Percentiles rank a stretch among this genome's conserved stretches.
These are phyloP conservation scores for Lepus oiostolus DNA, from an alignment of 2,797 vertebrate genomes.

Conservation along the genomic window DNA sequence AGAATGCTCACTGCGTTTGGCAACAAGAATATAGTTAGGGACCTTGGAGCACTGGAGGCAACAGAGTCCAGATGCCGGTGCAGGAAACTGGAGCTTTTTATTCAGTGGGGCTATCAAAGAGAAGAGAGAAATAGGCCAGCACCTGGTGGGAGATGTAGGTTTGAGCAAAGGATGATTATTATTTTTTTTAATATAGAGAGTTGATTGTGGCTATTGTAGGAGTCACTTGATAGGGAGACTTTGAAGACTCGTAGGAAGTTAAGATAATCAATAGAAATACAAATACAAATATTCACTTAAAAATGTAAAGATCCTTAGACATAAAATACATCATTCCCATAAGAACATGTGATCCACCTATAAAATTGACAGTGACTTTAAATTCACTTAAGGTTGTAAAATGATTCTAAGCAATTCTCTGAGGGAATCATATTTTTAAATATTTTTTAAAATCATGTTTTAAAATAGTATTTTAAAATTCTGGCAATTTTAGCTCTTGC, in stretches of 20 bases:
- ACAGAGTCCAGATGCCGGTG: not conserved
- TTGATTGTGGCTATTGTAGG: not conserved
- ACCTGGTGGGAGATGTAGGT: not conserved
- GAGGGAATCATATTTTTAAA: conserved; percentile 57
- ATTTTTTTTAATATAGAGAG: conserved; percentile 13
- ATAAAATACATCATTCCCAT: conserved; percentile 42
- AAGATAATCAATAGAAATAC: conserved; percentile 41
- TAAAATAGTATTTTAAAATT: conserved; percentile 60
- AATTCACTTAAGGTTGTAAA: conserved; percentile 55
- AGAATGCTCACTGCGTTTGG: not conserved
- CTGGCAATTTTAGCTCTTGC: conserved; percentile 83
- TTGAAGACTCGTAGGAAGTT: conserved; percentile 38
- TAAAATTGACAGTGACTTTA: conserved; percentile 57
- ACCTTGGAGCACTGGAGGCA: not conserved
- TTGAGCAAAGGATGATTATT: conserved; percentile 7
- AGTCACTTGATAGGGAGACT: conserved; percentile 36
- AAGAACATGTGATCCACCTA: conserved; percentile 23
- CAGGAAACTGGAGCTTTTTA: not conserved
- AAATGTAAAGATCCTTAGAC: conserved; percentile 22
- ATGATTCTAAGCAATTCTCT: conserved; percentile 65
- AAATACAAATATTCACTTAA: conserved; percentile 21
- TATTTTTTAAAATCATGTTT: conserved; percentile 48
- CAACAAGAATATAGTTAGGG: not conserved
- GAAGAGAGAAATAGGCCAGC: not conserved
- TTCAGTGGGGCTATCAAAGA: fast-evolving